These are phyloP conservation scores for Agrotis clavis DNA, from an alignment of 2,888 invertebrate species.

Conservation along the genomic window DNA sequence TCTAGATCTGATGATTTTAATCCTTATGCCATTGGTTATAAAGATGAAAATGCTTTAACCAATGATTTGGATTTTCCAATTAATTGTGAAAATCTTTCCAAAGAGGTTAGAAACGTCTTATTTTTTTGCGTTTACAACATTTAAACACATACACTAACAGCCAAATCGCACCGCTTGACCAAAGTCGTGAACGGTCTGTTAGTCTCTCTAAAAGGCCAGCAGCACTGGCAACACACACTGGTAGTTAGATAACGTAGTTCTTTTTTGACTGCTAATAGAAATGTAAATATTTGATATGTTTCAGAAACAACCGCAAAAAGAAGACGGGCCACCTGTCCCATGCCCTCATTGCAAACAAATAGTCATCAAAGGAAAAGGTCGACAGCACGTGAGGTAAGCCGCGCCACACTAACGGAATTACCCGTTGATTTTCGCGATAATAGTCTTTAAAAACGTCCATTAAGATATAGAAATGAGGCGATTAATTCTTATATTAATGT, in stretches of 20 bases:
- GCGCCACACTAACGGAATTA: no score
- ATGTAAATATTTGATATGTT: constrained; percentile 29
- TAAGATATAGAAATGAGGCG: neutral
- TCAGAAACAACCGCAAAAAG: constrained; percentile 54
- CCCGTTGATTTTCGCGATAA: no score
- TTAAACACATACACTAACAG: no score
- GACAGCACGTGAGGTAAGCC: constrained; percentile 71
- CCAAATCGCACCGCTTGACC: no score
- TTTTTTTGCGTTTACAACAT: no score
- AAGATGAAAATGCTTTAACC: constrained; percentile 68
- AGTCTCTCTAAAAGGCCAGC: no score
- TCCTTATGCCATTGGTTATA: constrained; percentile 68
- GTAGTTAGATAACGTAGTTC: no score
- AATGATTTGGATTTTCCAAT: constrained; percentile 66
- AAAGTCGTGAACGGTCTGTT: no score
- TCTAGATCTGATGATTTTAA: constrained; percentile 77
- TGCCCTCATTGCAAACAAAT: constrained; percentile 71
- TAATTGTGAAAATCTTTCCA: constrained; percentile 25
- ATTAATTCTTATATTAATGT: neutral
- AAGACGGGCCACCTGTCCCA: constrained; percentile 49
- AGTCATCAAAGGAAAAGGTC: constrained; percentile 68
- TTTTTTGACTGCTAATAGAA: no score
- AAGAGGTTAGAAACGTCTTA: constrained; percentile 52
- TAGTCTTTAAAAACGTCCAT: no score
- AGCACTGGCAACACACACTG: no score